phyloP scores from a whole-genome alignment of 2,797 vertebrate genomes.

The Philypnodon macrostomus region DNA sequence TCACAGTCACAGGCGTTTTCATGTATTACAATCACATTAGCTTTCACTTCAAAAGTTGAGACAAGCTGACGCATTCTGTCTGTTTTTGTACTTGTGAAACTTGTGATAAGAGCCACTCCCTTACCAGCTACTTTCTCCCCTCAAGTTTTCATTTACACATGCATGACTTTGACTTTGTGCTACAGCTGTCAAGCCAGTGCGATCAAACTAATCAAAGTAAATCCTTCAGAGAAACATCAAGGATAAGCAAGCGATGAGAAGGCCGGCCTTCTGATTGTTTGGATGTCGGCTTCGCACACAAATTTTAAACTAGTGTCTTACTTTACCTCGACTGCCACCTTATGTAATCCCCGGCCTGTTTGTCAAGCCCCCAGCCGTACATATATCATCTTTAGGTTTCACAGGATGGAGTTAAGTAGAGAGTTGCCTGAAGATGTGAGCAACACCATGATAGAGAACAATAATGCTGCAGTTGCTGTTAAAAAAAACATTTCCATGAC shows the following conservation, averaged over 20 bases:
- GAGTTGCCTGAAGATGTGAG: conserved; percentile 41
- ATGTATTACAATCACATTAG: too few relatives aligned
- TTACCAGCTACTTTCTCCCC: conserved; percentile 26
- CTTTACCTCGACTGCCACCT: conserved; percentile 30
- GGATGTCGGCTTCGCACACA: conserved; percentile 4
- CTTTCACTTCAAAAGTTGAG: conserved; percentile 9
- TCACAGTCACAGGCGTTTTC: too few relatives aligned
- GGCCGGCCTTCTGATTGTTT: conserved; percentile 46
- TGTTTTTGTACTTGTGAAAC: conserved; percentile 12
- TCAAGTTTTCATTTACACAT: conserved; percentile 53
- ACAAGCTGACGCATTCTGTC: conserved; percentile 25
- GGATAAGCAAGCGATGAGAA: conserved; percentile 55
- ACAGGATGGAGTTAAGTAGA: conserved; percentile 31
- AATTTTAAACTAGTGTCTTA: conserved; percentile 25
- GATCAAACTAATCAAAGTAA: conserved; percentile 63
- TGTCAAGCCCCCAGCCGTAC: conserved; percentile 40
- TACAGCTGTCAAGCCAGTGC: conserved; percentile 51
- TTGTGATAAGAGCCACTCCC: conserved; percentile 21
- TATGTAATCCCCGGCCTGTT: conserved; percentile 49
- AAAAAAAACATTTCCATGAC: conserved; percentile 3
- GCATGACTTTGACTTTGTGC: conserved; percentile 50
- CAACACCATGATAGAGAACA: conserved; percentile 14
- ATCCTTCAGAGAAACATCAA: conserved; percentile 47
- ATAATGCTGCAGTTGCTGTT: conserved; percentile 11
- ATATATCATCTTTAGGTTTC: conserved; percentile 43